These are phyloP conservation scores for Eretmocerus hayati DNA, from an alignment of 2,888 invertebrate genomes.

Conservation along the genomic window DNA sequence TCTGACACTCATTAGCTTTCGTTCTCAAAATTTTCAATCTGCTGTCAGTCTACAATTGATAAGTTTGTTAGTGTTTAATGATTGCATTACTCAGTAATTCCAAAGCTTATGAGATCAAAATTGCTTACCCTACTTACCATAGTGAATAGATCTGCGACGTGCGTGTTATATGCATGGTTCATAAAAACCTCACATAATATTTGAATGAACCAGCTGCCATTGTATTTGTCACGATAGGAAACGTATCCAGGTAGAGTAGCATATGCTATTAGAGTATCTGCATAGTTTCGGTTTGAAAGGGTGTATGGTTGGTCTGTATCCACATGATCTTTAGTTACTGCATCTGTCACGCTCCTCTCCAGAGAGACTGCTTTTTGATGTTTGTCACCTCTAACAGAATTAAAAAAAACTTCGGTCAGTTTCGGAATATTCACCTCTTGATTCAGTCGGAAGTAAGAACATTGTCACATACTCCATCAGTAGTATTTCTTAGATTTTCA, in stretches of 20 bases:
- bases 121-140: constrained; percentile 33
- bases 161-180: constrained; percentile 34
- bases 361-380: constrained; percentile 20
- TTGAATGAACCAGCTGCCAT: constrained; percentile 57
- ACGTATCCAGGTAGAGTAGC: constrained; percentile 50
- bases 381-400: constrained; percentile 19
- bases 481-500: too few relatives aligned
- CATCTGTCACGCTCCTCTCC: constrained; percentile 19
- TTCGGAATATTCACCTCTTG: too few relatives aligned
- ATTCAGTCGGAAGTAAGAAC: too few relatives aligned
- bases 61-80: background rate
- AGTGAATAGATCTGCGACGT: constrained; percentile 35
- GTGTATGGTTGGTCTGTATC: constrained; percentile 8
- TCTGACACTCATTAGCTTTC: constrained; percentile 29
- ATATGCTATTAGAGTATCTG: constrained; percentile 52
- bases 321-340: constrained; percentile 5
- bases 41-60: constrained; percentile 31
- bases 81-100: background rate
- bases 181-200: constrained; percentile 50
- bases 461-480: too few relatives aligned
- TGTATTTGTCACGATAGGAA: constrained; percentile 50
- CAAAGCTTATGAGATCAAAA: background rate
- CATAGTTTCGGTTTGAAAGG: constrained; percentile 39
- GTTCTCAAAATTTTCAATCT: constrained; percentile 29
- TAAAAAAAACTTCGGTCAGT: constrained; percentile 19